Conservation (phyloP, 2,888 invertebrate species). For the Theretra japonica region DNA sequence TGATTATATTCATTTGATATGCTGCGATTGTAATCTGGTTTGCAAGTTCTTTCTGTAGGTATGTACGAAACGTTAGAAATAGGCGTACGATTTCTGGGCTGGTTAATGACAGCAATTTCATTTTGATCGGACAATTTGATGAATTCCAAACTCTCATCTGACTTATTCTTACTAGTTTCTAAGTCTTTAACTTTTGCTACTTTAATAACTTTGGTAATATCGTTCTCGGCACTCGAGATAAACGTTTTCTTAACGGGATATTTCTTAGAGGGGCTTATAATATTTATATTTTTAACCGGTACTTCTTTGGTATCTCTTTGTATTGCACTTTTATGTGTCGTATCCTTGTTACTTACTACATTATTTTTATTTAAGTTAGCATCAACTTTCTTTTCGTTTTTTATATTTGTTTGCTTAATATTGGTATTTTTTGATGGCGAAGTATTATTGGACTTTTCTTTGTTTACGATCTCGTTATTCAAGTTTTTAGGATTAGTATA, state of each 20-base stretch:
- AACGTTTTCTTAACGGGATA: conserved; percentile 77
- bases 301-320: conserved; percentile 77
- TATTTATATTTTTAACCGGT: conserved; percentile 72
- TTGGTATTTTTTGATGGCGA: conserved; percentile 47
- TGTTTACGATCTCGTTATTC: conserved; percentile 60
- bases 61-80: conserved; percentile 77
- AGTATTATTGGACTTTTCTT: conserved; percentile 59
- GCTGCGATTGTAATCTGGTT: conserved; percentile 70
- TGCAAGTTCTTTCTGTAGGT: conserved; percentile 69
- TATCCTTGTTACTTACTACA: conserved; percentile 65
- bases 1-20: conserved; percentile 70
- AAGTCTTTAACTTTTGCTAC: conserved; percentile 79
- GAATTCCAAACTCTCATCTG: conserved; percentile 77
- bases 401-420: conserved; percentile 43
- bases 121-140: conserved; percentile 76
- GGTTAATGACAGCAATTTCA: conserved; percentile 80
- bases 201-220: conserved; percentile 73
- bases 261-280: conserved; percentile 80
- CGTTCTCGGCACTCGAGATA: conserved; percentile 70
- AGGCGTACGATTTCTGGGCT: conserved; percentile 79
- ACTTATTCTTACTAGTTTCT: conserved; percentile 75
- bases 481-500: conserved; percentile 65
- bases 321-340: conserved; percentile 75
- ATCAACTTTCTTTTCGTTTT: conserved; percentile 54
- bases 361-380: conserved; percentile 57